A percentile compares a stretch with the other conserved stretches of the same genome.
These are phyloP conservation scores for Cynodonichthys magdalenae DNA, from an alignment of 2,797 vertebrate species.

Conservation along the genomic window DNA sequence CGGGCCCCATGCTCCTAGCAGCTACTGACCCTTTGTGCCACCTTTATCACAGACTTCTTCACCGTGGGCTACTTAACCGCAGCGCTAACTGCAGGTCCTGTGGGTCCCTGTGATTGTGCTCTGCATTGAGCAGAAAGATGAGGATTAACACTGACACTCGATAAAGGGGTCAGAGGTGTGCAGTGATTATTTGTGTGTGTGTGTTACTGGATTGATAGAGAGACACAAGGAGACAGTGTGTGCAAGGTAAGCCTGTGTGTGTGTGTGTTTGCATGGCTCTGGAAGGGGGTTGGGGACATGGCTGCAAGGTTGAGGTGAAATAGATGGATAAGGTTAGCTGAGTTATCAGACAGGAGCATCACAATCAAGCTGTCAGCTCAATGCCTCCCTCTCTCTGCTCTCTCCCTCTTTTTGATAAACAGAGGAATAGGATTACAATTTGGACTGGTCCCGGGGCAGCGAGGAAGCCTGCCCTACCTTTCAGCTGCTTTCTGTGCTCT, in stretches of 20 bases:
- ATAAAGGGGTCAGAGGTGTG: slow-evolving; percentile 85
- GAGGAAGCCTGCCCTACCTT: slow-evolving; percentile 76
- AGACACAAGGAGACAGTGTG: slow-evolving; percentile 36
- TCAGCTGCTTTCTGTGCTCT: slow-evolving; percentile 73
- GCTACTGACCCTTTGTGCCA: slow-evolving; percentile 77
- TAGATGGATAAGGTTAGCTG: slow-evolving; percentile 88
- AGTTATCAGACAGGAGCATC: slow-evolving; percentile 88
- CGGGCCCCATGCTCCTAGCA: slow-evolving; percentile 61
- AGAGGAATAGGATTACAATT: slow-evolving; percentile 89
- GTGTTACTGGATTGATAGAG: slow-evolving; percentile 63
- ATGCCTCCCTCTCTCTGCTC: slow-evolving; percentile 76
- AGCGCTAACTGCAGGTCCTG: slow-evolving; percentile 79
- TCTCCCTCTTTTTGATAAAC: slow-evolving; percentile 85
- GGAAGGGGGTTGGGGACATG: slow-evolving; percentile 73
- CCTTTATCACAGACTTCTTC: slow-evolving; percentile 79
- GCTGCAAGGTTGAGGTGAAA: slow-evolving; percentile 85
- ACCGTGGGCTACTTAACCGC: slow-evolving; percentile 80
- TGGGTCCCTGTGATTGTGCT: slow-evolving; percentile 80
- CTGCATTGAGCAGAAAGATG: slow-evolving; percentile 79
- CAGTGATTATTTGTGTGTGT: slow-evolving; percentile 83
- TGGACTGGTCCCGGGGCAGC: slow-evolving; percentile 82
- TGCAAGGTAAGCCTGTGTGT: slow-evolving; percentile 45
- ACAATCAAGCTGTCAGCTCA: slow-evolving; percentile 86
- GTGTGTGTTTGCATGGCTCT: slow-evolving; percentile 43
- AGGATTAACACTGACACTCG: slow-evolving; percentile 84